phyloP scores from a whole-genome alignment of 2,888 invertebrate species.

The Limnephilus marmoratus region DNA sequence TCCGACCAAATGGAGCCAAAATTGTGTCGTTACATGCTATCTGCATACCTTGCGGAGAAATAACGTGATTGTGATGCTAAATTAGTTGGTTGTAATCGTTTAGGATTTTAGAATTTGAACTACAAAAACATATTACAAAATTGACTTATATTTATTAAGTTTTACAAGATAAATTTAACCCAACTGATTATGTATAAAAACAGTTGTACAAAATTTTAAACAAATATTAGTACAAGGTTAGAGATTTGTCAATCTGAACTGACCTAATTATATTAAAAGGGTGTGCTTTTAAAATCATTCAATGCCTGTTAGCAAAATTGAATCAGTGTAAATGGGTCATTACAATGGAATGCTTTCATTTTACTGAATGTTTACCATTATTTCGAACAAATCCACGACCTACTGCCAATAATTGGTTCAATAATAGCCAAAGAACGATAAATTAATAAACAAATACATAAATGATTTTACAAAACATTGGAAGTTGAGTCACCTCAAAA shows the following conservation, averaged over 20 bases:
- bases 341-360: not conserved
- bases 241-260: not conserved
- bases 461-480: too few relatives aligned
- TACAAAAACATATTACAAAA: not conserved
- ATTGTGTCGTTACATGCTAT: not conserved
- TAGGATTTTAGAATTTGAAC: not conserved
- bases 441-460: too few relatives aligned
- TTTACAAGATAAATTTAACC: too few relatives aligned
- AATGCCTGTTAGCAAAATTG: not conserved
- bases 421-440: not conserved
- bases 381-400: not conserved
- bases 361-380: not conserved
- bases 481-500: too few relatives aligned
- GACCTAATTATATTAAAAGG: not conserved
- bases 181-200: too few relatives aligned
- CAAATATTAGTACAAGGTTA: not conserved
- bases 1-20: too few relatives aligned
- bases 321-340: not conserved
- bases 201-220: too few relatives aligned
- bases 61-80: not conserved
- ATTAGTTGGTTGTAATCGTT: not conserved
- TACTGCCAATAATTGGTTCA: not conserved
- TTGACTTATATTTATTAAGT: too few relatives aligned
- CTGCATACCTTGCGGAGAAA: not conserved
- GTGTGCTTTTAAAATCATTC: not conserved